A percentile compares a stretch with the other conserved stretches of the same genome.
Evolutionary conservation across 2,888 invertebrate genomes (phyloP).

Genomic region (Xestobium rufovillosum): DNA sequence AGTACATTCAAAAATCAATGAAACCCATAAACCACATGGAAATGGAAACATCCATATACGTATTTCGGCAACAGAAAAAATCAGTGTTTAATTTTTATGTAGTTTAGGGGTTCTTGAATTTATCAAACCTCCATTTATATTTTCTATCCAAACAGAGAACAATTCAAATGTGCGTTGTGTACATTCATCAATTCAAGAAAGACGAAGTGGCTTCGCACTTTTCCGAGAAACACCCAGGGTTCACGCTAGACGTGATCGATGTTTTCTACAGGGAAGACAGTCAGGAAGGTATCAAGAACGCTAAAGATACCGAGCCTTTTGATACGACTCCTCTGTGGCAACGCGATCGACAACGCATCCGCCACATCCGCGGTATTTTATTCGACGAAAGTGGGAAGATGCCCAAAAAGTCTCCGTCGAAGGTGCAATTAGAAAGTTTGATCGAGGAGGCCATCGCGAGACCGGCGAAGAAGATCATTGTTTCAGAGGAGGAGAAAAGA

Average conservation of each 20-base stretch:
- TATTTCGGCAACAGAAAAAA: too few species aligned
- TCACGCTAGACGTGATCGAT: constrained; percentile 42
- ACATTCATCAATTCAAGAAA: constrained; percentile 48
- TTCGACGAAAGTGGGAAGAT: constrained; percentile 45
- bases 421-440: constrained; percentile 25
- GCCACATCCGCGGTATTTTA: constrained; percentile 50
- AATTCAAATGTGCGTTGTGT: constrained; percentile 66
- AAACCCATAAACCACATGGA: too few species aligned
- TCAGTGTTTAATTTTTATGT: too few species aligned
- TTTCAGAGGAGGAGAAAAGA: too few species aligned
- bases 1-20: not conserved
- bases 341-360: constrained; percentile 46
- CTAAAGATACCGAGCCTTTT: constrained; percentile 38
- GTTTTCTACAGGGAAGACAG: constrained; percentile 50
- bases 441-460: not conserved
- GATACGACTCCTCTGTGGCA: constrained; percentile 57
- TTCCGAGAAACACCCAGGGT: constrained; percentile 49
- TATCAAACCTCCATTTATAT: not conserved
- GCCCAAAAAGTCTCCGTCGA: constrained; percentile 24
- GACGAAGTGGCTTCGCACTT: constrained; percentile 56
- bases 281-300: constrained; percentile 16
- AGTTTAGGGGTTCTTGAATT: too few species aligned
- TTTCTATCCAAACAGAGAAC: constrained; percentile 32
- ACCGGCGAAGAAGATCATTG: not conserved
- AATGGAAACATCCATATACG: too few species aligned